Evolutionary conservation across 2,113 vertebrate genomes (phyloP).

Genomic region (Haemorhous mexicanus): DNA sequence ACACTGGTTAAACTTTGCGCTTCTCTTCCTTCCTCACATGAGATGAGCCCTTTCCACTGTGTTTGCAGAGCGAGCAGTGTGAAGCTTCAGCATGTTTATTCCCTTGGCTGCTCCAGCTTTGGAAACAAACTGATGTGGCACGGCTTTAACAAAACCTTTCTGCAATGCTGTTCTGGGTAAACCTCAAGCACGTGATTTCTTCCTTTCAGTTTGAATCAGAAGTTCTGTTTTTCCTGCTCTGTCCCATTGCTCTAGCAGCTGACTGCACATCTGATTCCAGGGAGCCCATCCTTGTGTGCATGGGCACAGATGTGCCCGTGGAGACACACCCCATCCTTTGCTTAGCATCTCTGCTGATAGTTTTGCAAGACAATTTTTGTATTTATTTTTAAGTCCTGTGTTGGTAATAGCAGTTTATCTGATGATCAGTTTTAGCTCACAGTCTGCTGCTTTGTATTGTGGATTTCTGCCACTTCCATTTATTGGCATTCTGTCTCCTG

Average conservation of each 20-base stretch:
- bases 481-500: constrained; percentile 23
- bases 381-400: neutral
- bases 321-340: neutral
- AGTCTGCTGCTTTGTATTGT: neutral
- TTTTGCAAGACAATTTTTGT: neutral
- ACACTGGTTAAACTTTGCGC: neutral
- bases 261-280: neutral
- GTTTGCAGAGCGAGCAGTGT: neutral
- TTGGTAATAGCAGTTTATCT: neutral
- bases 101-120: neutral
- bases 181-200: neutral
- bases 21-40: neutral
- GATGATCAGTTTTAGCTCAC: neutral
- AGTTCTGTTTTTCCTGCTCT: neutral
- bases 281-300: neutral
- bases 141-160: neutral
- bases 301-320: rapidly evolving
- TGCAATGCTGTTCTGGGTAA: neutral
- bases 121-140: neutral
- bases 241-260: neutral
- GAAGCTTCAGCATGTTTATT: neutral
- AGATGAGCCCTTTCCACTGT: neutral
- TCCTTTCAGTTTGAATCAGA: neutral
- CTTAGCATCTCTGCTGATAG: neutral
- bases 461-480: constrained; percentile 15